Evolutionary conservation across 2,888 invertebrate genomes (phyloP), one percentile per base, ranked within the genome.

Genomic region (Meganola albula): DNA sequence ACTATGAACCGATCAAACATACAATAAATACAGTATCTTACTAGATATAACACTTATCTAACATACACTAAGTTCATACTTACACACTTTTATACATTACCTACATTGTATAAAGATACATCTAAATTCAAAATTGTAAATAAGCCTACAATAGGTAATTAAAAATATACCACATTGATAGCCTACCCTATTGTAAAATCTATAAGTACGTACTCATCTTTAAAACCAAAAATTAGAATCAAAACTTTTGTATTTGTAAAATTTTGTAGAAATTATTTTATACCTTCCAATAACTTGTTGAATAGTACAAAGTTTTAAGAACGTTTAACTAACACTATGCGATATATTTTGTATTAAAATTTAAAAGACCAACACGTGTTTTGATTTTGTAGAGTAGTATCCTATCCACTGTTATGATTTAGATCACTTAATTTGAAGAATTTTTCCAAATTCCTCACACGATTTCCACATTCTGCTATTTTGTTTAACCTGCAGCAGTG

Each of bases 341-440:
- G 49, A 59, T 58, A 58, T 69, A 74, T 78, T 78, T 80, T 80
- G 56, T 77, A 83, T 84, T 83, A 85, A 85, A 85, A 71, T 66
- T 68, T 82, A 78, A 84, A 83, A 82, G 78, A 79, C 74, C 72
- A 69, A 76, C 60, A 49, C 69, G 79, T 80, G 76, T 83, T 85
- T 84, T 85, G 78, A 85, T 85, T 85, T 83, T 65, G 84, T 85
- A 85, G 84, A 54, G 68, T 85, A 85, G 84, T 67, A 78, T n/a
- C 83, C 84, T 74, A 36, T 71, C 64, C 53, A 37, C 34, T 67
- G 53, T 58, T 49, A 44, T 48, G 48, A 38, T 45, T 37, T 44
- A 45, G 33, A 34, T 32, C 27, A 26, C 34, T 35, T 44, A 35
- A 20, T 13, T 26, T n/a, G n/a, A n/a, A n/a, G n/a, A n/a, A n/a